phyloP scores from a whole-genome alignment of 2,888 invertebrate genomes.

The Drosophila silvestris region DNA sequence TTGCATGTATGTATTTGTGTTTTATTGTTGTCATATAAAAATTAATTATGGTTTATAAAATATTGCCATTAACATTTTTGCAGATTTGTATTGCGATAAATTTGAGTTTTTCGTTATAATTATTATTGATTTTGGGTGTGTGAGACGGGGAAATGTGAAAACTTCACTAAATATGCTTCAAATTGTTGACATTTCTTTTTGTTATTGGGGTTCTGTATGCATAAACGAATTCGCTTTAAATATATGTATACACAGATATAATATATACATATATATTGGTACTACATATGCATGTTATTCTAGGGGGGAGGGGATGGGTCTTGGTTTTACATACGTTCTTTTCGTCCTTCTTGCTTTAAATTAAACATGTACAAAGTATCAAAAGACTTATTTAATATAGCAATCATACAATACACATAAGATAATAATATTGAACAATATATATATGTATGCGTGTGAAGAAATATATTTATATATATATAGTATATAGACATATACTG shows the following conservation, averaged over 20 bases:
- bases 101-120: conserved; percentile 37
- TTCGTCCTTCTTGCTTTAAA: conserved; percentile 56
- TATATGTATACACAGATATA: conserved; percentile 52
- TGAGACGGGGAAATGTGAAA: conserved; percentile 47
- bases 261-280: conserved; percentile 52
- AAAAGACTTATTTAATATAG: conserved; percentile 76
- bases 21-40: conserved; percentile 59
- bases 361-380: conserved; percentile 80
- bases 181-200: conserved; percentile 36
- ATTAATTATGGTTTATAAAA: conserved; percentile 64
- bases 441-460: conserved; percentile 55
- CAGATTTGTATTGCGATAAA: conserved; percentile 49
- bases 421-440: conserved; percentile 79
- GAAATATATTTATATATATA: conserved; percentile 45
- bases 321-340: conserved; percentile 40
- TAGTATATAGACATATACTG: conserved; percentile 33
- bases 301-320: conserved; percentile 42
- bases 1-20: conserved; percentile 46
- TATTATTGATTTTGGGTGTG: conserved; percentile 41
- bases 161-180: conserved; percentile 56
- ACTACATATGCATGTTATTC: conserved; percentile 62
- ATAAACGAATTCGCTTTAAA: conserved; percentile 49
- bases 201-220: conserved; percentile 35
- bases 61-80: conserved; percentile 53
- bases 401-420: conserved; percentile 77